A percentile compares a stretch with the other conserved stretches of the same genome.
Conservation (phyloP, 2,888 invertebrate species). For the Cataglyphis rosenhaueri region DNA sequence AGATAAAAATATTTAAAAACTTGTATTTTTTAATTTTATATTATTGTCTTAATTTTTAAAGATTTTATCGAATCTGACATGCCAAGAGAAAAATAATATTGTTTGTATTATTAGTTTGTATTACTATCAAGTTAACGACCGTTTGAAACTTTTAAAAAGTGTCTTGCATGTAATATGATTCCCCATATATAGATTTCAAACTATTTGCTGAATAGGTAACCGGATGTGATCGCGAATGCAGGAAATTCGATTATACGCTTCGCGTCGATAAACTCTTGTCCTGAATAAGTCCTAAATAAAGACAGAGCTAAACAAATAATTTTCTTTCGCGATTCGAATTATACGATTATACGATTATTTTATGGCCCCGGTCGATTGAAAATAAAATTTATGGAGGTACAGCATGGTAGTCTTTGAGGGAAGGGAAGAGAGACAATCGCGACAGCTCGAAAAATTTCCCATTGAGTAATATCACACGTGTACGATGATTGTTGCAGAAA, state of each 20-base stretch:
- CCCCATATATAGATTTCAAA: neutral
- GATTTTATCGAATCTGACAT: neutral
- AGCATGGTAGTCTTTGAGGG: too few species aligned
- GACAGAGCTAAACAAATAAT: constrained; percentile 11
- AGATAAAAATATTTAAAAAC: neutral
- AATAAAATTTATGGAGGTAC: neutral
- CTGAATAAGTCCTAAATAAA: neutral
- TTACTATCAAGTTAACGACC: neutral
- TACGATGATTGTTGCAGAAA: constrained; percentile 89
- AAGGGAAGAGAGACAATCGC: neutral
- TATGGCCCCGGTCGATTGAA: neutral
- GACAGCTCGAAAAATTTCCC: neutral
- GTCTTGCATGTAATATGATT: neutral
- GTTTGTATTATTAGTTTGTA: neutral
- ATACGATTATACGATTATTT: constrained; percentile 17
- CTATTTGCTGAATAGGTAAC: constrained; percentile 7
- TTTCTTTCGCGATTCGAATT: neutral
- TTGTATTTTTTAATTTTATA: neutral
- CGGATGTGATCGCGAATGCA: neutral
- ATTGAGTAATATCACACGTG: neutral
- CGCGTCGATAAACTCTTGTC: neutral
- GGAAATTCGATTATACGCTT: constrained; percentile 8
- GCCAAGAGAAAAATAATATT: neutral
- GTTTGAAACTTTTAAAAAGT: neutral
- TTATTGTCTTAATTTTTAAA: neutral